These are phyloP conservation scores for Psilopsiagon aurifrons DNA, from an alignment of 2,113 vertebrate genomes.

Conservation along the genomic window DNA sequence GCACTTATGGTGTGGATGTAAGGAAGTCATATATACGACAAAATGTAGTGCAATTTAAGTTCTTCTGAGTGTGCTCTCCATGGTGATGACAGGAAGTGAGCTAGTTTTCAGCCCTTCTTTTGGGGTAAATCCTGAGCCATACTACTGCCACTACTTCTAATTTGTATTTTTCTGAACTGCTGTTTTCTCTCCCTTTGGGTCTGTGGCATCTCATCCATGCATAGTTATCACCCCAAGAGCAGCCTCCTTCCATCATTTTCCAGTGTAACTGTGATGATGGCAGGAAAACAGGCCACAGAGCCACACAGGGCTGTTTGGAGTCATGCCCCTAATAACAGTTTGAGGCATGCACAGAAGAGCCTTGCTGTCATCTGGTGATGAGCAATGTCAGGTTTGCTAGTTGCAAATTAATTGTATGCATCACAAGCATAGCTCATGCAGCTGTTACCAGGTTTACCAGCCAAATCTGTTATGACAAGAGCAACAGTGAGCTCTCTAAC, in stretches of 20 bases:
- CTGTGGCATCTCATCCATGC: neutral
- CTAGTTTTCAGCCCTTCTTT: neutral
- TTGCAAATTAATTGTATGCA: constrained; percentile 14
- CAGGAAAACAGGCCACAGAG: neutral
- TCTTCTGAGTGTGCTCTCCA: neutral
- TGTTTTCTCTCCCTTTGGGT: neutral
- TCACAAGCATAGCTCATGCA: neutral
- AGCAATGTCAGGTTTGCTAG: neutral
- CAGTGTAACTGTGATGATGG: neutral
- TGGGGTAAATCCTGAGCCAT: neutral
- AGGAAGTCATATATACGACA: fast-evolving
- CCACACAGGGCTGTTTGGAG: neutral
- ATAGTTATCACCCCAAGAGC: neutral
- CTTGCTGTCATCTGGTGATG: constrained; percentile 65
- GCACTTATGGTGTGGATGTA: neutral
- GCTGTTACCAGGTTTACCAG: constrained; percentile 31
- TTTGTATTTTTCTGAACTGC: neutral
- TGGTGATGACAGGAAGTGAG: neutral
- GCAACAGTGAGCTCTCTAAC: neutral
- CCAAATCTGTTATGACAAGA: neutral
- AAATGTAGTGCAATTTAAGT: neutral
- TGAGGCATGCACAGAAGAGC: neutral
- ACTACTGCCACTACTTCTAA: neutral
- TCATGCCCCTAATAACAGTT: neutral
- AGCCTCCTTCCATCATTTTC: neutral